These are phyloP conservation scores for Antechinus stuartii DNA, from an alignment of 2,113 vertebrate species.

Conservation along the genomic window DNA sequence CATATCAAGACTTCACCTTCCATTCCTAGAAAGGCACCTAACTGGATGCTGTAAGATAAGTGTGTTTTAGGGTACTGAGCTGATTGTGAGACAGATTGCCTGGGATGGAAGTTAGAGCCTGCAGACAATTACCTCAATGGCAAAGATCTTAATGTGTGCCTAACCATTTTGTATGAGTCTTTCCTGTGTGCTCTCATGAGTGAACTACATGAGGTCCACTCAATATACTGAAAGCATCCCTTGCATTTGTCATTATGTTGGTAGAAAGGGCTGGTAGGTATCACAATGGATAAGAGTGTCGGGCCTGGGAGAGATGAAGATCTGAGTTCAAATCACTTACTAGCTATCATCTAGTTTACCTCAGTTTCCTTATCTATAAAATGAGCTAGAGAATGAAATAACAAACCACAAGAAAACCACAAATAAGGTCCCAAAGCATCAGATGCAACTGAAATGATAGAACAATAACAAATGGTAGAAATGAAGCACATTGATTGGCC, in stretches of 20 bases:
- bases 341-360: no score
- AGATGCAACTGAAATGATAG: no score
- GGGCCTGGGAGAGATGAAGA: no score
- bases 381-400: no score
- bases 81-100: neutral
- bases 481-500: no score
- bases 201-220: neutral
- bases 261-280: neutral
- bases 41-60: neutral
- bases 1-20: neutral
- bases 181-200: neutral
- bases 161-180: neutral
- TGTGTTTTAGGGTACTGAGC: neutral
- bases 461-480: no score
- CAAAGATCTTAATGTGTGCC: neutral
- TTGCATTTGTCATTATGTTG: neutral
- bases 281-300: no score
- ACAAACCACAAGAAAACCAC: no score
- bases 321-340: no score
- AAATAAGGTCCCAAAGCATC: no score
- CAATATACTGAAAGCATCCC: neutral
- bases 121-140: neutral
- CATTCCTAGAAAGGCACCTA: neutral
- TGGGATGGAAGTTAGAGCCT: neutral
- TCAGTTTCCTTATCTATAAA: no score